These are phyloP conservation scores for Oreonectes daqikongensis DNA, from an alignment of 2,797 vertebrate genomes.

Conservation along the genomic window DNA sequence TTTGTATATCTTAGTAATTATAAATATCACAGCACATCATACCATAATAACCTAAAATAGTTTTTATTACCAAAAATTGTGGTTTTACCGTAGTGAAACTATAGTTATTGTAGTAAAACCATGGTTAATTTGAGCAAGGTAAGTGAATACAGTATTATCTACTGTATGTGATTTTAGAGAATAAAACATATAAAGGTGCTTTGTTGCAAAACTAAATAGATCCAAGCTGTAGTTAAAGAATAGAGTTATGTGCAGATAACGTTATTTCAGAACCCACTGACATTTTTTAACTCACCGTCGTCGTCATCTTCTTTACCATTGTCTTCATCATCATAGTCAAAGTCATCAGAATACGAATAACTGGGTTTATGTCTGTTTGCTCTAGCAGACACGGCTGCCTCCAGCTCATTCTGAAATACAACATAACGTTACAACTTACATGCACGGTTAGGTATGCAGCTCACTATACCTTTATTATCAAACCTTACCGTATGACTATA, in stretches of 20 bases:
- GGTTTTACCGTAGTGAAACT: too few relatives aligned
- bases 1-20: too few relatives aligned
- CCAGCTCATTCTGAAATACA: constrained; percentile 80
- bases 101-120: background rate
- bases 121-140: too few relatives aligned
- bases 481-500: background rate
- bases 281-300: background rate
- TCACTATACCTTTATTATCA: background rate
- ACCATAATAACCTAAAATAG: too few relatives aligned
- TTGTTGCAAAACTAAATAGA: background rate
- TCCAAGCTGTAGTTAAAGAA: too few relatives aligned
- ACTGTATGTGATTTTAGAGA: too few relatives aligned
- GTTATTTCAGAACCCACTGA: background rate
- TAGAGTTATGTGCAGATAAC: background rate
- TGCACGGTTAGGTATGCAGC: background rate
- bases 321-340: constrained; percentile 79
- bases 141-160: too few relatives aligned
- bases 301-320: constrained; percentile 64
- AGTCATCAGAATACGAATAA: constrained; percentile 80
- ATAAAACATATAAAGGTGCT: too few relatives aligned
- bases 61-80: too few relatives aligned
- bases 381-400: constrained; percentile 78
- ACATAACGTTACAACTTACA: background rate
- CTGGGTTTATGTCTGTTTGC: constrained; percentile 68
- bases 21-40: too few relatives aligned